Percentiles rank a stretch among this genome's conserved stretches.
These are phyloP conservation scores for Lepeophtheirus nordmannii DNA, from an alignment of 2,888 invertebrate species.

Conservation along the genomic window DNA sequence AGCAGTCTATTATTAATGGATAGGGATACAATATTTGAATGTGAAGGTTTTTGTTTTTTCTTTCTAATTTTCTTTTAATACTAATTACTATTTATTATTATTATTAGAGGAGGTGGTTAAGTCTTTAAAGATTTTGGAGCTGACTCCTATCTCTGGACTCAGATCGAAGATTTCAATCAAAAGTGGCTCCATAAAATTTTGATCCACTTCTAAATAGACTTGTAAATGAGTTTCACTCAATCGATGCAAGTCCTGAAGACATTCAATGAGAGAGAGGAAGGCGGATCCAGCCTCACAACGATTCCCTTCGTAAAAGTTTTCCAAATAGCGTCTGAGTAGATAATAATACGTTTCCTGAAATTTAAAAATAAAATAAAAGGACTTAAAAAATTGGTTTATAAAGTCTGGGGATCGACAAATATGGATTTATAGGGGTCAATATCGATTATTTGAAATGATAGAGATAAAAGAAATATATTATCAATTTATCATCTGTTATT, in stretches of 20 bases:
- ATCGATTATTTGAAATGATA: no score
- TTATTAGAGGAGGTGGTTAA: neutral
- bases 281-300: slow-evolving; percentile 75
- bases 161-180: slow-evolving; percentile 89
- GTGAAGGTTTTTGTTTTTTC: no score
- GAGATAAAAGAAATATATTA: no score
- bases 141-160: slow-evolving; percentile 39
- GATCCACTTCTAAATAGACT: slow-evolving; percentile 81
- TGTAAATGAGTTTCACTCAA: slow-evolving; percentile 80
- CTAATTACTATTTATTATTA: no score
- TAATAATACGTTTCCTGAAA: slow-evolving; percentile 75
- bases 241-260: slow-evolving; percentile 71
- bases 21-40: no score
- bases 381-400: neutral
- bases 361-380: slow-evolving; percentile 15
- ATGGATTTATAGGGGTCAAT: no score
- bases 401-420: no score
- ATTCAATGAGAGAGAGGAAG: slow-evolving; percentile 72
- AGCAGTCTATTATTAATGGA: no score
- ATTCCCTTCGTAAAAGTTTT: slow-evolving; percentile 42
- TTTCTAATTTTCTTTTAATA: neutral
- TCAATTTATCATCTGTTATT: no score
- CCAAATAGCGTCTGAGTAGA: slow-evolving; percentile 61
- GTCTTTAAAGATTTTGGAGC: neutral
- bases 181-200: slow-evolving; percentile 73